These are phyloP conservation scores for Panagrolaimus sp. DNA, from an alignment of 1,140 invertebrate genomes.

Conservation along the genomic window DNA sequence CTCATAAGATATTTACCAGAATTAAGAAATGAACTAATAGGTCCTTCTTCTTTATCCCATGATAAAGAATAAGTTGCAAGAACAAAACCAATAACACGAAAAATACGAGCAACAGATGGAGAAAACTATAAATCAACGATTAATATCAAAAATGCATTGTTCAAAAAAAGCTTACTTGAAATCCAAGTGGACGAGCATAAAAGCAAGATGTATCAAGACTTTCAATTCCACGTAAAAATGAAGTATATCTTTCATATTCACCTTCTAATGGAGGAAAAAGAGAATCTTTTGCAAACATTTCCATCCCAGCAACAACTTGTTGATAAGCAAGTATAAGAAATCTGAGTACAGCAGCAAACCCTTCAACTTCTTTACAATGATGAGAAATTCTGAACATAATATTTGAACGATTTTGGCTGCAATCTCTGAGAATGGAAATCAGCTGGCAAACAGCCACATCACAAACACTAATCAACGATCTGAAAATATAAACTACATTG, in stretches of 20 bases:
- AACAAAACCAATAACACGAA: conserved; percentile 56
- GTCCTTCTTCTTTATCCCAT: conserved; percentile 55
- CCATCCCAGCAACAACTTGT: conserved; percentile 67
- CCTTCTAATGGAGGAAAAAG: conserved; percentile 68
- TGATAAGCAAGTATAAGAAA: conserved; percentile 58
- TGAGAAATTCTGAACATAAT: conserved; percentile 72
- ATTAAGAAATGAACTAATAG: conserved; percentile 58
- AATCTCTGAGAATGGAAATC: conserved; percentile 42
- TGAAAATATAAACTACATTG: conserved; percentile 22
- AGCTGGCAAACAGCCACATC: conserved; percentile 50
- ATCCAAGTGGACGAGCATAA: conserved; percentile 82
- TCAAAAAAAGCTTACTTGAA: conserved; percentile 71
- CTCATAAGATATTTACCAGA: conserved; percentile 70
- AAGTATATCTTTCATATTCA: conserved; percentile 67
- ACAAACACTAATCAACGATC: conserved; percentile 54
- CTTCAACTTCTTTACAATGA: conserved; percentile 61
- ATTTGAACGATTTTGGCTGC: conserved; percentile 68
- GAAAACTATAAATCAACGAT: conserved; percentile 45
- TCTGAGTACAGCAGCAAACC: conserved; percentile 59
- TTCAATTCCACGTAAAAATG: conserved; percentile 72
- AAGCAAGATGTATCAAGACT: conserved; percentile 84
- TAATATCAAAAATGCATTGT: conserved; percentile 6
- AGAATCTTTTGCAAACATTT: conserved; percentile 68
- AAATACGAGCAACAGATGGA: conserved; percentile 52
- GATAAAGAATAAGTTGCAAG: conserved; percentile 57